Evolutionary conservation across 2,797 vertebrate genomes (phyloP).

Genomic region (Leucoraja ocellata): DNA sequence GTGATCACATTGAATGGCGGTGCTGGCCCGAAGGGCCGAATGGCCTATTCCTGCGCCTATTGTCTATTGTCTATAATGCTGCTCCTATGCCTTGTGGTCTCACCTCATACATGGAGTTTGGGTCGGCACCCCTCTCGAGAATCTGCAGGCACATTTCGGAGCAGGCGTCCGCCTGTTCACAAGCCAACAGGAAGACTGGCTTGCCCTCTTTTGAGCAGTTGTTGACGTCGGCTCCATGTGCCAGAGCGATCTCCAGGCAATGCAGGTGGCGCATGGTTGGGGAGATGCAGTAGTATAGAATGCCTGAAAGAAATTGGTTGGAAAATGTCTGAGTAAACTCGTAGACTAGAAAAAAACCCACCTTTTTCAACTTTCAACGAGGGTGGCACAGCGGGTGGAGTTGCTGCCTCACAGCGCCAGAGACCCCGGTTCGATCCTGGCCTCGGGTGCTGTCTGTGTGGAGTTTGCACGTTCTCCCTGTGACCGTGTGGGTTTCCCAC

Average conservation of each 20-base stretch:
- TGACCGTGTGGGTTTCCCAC: too few species aligned
- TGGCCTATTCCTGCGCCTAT: too few species aligned
- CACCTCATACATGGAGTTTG: conserved; percentile 65
- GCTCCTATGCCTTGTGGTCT: neutral
- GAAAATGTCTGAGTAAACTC: conserved; percentile 26
- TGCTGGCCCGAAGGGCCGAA: too few species aligned
- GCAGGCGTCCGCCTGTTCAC: conserved; percentile 65
- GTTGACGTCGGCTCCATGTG: conserved; percentile 74
- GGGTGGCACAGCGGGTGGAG: too few species aligned
- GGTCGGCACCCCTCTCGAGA: conserved; percentile 75
- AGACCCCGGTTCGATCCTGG: too few species aligned
- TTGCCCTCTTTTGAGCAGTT: conserved; percentile 61
- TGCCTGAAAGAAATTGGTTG: conserved; percentile 55
- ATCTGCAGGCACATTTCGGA: conserved; percentile 68
- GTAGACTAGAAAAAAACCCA: too few species aligned
- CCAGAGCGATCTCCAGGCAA: conserved; percentile 69
- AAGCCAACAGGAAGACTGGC: conserved; percentile 75
- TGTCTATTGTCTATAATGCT: too few species aligned
- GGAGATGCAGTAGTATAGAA: conserved; percentile 81
- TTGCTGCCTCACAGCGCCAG: too few species aligned
- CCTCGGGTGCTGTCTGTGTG: too few species aligned
- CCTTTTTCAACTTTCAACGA: neutral
- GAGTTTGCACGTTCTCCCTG: too few species aligned
- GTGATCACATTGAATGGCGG: too few species aligned
- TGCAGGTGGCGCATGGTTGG: conserved; percentile 71